Evolutionary conservation across 2,888 invertebrate species (phyloP), one percentile per base, ranked within the genome.

Genomic region (Synanthedon andrenaeformis): DNA sequence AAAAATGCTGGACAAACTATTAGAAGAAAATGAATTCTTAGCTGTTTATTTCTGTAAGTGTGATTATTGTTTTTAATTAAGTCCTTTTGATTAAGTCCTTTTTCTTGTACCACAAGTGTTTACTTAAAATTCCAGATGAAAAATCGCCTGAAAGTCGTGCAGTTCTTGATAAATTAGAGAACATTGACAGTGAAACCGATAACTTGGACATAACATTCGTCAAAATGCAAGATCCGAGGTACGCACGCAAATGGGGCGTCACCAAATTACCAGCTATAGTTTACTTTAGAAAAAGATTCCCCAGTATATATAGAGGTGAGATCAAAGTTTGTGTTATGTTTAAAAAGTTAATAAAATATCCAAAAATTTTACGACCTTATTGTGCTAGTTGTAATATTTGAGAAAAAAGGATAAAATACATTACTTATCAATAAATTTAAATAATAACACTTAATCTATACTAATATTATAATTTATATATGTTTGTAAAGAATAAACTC

Each of bases 1-100:
- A 59, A 97, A 97, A 84, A 97, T 97, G 96, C 88, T 98, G 67
- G 97, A 98, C 71, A 98, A 98, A 82, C 86, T 98, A 17, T 82
- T 98, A 53, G 96, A 97, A 62, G 98, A 98, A 76, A 97, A 97
- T 67, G 97, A 97, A 84, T 98, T 96, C 72, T 89, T 98, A 52
- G 94, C 97, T 5, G 97, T 98, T 53, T 97, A 95, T 77, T 98
- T 98, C 79, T 98, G 97, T 98, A 89, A 92, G 94, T 91, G 58
- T 19, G 41, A 48, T 19, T 49, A 53, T 10, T 23, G n/a, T 49
- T 23, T 49, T 13, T n/a, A 45, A n/a, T n/a, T n/a, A n/a, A n/a
- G 42, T 42, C 3, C 42, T 42, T 12, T 42, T 42, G 4, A 6
- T 13, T 45, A 13, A n/a, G 8, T 45, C 4, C 2, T n/a, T 14